These are phyloP conservation scores for Eulemur mongoz DNA, from an alignment of 2,797 vertebrate species.

Conservation along the genomic window DNA sequence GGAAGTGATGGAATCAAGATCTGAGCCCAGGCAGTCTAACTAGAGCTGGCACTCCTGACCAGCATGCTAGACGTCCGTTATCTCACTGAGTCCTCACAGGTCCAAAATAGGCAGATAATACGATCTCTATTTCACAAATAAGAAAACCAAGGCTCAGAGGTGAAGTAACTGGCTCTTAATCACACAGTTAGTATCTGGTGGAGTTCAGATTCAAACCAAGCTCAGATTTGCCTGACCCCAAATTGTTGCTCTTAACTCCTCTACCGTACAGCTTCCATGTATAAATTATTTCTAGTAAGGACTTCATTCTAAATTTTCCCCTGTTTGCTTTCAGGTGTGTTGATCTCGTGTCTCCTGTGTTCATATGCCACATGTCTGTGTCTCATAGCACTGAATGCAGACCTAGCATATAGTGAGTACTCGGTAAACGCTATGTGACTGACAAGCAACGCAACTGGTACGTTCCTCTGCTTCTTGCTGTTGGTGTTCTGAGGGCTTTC, in stretches of 20 bases:
- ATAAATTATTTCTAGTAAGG: background rate
- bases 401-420: background rate
- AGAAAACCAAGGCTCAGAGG: background rate
- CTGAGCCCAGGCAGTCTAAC: background rate
- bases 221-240: background rate
- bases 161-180: background rate
- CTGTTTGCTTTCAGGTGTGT: background rate
- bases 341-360: background rate
- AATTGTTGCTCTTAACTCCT: background rate
- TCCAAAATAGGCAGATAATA: background rate
- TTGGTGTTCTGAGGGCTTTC: background rate
- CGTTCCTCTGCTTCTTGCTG: background rate
- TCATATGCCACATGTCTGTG: background rate
- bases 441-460: background rate
- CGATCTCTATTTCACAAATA: background rate
- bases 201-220: background rate
- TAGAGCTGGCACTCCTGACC: background rate
- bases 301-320: background rate
- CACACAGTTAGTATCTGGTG: accelerated
- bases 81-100: background rate
- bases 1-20: background rate
- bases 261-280: background rate
- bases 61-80: too few relatives aligned
- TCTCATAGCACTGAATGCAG: background rate
- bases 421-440: background rate